Evolutionary conservation across 2,888 invertebrate genomes (phyloP).

Genomic region (Exephanes ischioxanthus): DNA sequence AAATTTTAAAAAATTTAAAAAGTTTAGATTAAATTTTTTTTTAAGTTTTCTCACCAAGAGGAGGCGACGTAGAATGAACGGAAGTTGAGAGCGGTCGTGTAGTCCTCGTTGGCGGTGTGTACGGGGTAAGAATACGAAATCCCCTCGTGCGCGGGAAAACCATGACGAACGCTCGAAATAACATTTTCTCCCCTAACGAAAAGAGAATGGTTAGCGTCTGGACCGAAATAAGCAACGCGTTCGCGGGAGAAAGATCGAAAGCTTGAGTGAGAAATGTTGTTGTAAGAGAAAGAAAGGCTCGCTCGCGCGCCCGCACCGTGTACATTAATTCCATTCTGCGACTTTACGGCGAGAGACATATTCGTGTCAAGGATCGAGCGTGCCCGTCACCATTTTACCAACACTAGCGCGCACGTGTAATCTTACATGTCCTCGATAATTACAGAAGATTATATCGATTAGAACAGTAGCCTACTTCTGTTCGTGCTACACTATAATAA

Average conservation of each 20-base stretch:
- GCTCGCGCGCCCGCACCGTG: slow-evolving; percentile 35
- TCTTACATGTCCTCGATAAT: slow-evolving; percentile 60
- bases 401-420: background rate
- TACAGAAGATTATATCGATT: slow-evolving; percentile 51
- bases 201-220: slow-evolving; percentile 73
- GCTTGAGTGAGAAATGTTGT: background rate
- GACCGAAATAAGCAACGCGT: slow-evolving; percentile 76
- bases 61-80: slow-evolving; percentile 23
- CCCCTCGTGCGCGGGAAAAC: slow-evolving; percentile 63
- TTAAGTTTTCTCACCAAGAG: background rate
- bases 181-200: slow-evolving; percentile 77
- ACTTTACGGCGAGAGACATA: slow-evolving; percentile 21
- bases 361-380: slow-evolving; percentile 68
- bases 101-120: background rate
- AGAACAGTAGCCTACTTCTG: slow-evolving; percentile 39
- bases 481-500: background rate
- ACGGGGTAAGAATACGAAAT: slow-evolving; percentile 36
- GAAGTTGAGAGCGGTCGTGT: slow-evolving; percentile 39
- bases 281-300: slow-evolving; percentile 47
- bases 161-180: slow-evolving; percentile 75
- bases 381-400: slow-evolving; percentile 33
- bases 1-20: no score
- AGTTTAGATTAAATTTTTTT: background rate
- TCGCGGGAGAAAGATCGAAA: slow-evolving; percentile 57
- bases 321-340: slow-evolving; percentile 59